These are phyloP conservation scores for Apomyelois bistriatella DNA, from an alignment of 2,888 invertebrate genomes.

Conservation along the genomic window DNA sequence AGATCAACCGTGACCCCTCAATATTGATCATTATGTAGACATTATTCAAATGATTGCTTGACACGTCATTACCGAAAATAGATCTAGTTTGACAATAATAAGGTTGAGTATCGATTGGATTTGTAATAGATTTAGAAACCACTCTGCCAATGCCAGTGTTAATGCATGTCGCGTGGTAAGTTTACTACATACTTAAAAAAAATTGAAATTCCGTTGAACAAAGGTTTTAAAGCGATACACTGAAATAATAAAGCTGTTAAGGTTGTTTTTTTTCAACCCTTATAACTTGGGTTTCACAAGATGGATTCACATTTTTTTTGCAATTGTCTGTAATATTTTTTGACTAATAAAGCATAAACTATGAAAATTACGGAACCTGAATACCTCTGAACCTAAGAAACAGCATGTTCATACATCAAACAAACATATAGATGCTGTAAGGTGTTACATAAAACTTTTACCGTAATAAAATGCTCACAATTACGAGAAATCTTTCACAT, in stretches of 20 bases:
- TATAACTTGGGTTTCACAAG: no score
- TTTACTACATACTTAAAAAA: neutral
- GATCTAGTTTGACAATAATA: constrained; percentile 12
- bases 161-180: constrained; percentile 14
- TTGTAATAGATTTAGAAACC: constrained; percentile 16
- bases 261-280: no score
- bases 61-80: constrained; percentile 1
- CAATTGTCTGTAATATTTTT: no score
- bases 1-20: constrained; percentile 36
- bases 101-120: constrained; percentile 20
- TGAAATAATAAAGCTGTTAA: neutral
- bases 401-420: constrained; percentile 3
- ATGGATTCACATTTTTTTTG: no score
- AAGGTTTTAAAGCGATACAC: neutral
- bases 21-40: constrained; percentile 27
- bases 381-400: neutral
- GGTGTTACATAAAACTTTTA: constrained; percentile 13
- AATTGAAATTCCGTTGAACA: neutral
- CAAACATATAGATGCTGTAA: constrained; percentile 4
- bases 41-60: constrained; percentile 26
- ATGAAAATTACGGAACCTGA: no score
- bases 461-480: constrained; percentile 6
- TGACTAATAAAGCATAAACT: no score
- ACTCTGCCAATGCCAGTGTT: constrained; percentile 28
- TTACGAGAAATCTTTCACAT: constrained; percentile 11